These are phyloP conservation scores for Neoscelio sp. DNA, from an alignment of 2,888 invertebrate species.

Conservation along the genomic window DNA sequence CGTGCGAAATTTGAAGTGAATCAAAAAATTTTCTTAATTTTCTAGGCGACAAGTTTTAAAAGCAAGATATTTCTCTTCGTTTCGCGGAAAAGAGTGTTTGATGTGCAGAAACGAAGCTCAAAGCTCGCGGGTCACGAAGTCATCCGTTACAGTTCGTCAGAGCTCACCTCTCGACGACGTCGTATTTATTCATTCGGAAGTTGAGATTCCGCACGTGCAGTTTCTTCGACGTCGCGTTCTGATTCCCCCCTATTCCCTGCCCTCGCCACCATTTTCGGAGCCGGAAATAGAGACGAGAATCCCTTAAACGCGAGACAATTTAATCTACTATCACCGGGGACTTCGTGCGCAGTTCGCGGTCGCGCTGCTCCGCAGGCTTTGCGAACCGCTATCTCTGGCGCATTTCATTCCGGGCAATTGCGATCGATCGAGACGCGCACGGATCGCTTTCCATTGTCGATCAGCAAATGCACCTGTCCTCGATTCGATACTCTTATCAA, in stretches of 20 bases:
- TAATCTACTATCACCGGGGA: conserved; percentile 37
- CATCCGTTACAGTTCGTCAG: conserved; percentile 74
- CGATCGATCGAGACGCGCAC: conserved; percentile 1
- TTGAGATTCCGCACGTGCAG: conserved; percentile 59
- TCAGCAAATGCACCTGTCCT: conserved; percentile 1
- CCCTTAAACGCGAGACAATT: conserved; percentile 51
- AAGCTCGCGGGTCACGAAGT: conserved; percentile 62
- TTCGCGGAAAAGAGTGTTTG: conserved; percentile 27
- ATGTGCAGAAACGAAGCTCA: conserved; percentile 26
- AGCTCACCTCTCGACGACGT: conserved; percentile 55
- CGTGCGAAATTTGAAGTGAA: conserved; percentile 17
- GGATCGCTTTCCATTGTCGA: conserved; percentile 22
- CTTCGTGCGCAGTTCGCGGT: conserved; percentile 35
- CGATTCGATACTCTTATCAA: conserved; percentile 43
- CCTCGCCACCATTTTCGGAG: conserved; percentile 1
- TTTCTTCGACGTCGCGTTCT: conserved; percentile 22
- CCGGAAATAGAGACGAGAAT: conserved; percentile 34
- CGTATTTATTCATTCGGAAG: conserved; percentile 72
- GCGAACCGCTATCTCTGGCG: not conserved
- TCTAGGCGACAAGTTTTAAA: not conserved
- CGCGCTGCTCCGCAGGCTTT: conserved; percentile 6
- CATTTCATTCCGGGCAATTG: conserved; percentile 1
- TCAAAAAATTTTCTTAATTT: conserved; percentile 34
- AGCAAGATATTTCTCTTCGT: not conserved
- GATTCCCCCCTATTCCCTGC: no score